Evolutionary conservation across 1,140 invertebrate species (phyloP), one percentile per base, ranked within the genome.

Genomic region (Manduca sexta): DNA sequence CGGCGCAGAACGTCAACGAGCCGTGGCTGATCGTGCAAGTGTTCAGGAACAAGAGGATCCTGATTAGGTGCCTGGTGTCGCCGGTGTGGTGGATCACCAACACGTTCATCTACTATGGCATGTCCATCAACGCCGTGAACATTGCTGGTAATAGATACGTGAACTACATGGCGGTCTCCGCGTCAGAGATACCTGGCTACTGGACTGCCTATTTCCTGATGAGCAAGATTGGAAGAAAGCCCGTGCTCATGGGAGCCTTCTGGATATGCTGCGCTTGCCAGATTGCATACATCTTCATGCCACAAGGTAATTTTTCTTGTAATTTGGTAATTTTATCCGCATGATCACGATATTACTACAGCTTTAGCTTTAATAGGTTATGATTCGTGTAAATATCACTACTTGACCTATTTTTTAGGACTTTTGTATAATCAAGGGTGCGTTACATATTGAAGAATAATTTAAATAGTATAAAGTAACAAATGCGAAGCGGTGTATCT

Each of bases 151-250:
- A 91, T 33, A 56, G 88, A 45, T 93, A 93, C 69, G 59, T 90
- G 31, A 92, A 92, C 64, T 93, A 92, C 54, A 88, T 92, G 1
- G 85, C 91, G 8, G 90, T 92, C 5, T 86, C 89, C 0, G 67
- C 90, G 0, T 88, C 91, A 0, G 92, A 93, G 71, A 89, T 93
- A 41, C 93, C 93, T 0, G 91, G 90, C 0, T 93, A 93, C 64
- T 86, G 91, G 55, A 57, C 90, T 5, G 89, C 89, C 0, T 60
- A 74, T 11, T 29, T 64, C 8, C 47, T 79, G 3, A 60, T 81
- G 49, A 64, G 57, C 1, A 64, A 34, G 21, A 52, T 77, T 12
- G 49, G 88, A 66, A 60, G 91, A 38, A 67, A 87, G 26, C 37
- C 37, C 14, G 37, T 39, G 16, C 37, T 39, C 10, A 39, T 39